These are phyloP conservation scores for Netelia fuscicornis DNA, from an alignment of 2,888 invertebrate genomes.

Conservation along the genomic window DNA sequence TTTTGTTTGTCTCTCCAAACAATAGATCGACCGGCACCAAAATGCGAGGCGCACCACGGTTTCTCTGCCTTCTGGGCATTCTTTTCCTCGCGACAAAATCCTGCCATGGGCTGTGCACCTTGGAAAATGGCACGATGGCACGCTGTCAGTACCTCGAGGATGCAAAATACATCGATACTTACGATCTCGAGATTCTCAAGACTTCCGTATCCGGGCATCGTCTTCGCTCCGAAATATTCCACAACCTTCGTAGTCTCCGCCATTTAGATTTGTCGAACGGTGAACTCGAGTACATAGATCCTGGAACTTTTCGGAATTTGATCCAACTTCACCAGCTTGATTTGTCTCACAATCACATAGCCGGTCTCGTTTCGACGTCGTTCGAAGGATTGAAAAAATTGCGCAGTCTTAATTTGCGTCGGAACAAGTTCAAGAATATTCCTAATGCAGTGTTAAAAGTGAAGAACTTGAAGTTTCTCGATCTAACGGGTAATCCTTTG, in stretches of 20 bases:
- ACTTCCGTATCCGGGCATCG: conserved; percentile 64
- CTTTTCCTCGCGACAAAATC: conserved; percentile 71
- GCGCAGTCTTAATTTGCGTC: conserved; percentile 88
- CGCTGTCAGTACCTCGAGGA: conserved; percentile 79
- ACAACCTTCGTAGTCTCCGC: conserved; percentile 87
- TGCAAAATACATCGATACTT: conserved; percentile 75
- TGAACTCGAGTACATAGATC: conserved; percentile 86
- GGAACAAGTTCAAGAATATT: conserved; percentile 87
- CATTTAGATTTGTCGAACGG: conserved; percentile 89
- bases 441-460: conserved; percentile 87
- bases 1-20: conserved; percentile 33
- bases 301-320: conserved; percentile 87
- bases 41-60: conserved; percentile 75
- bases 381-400: conserved; percentile 86
- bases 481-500: conserved; percentile 89
- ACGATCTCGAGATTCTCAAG: conserved; percentile 75
- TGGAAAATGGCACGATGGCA: conserved; percentile 74
- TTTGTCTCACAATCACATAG: conserved; percentile 88
- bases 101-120: conserved; percentile 74
- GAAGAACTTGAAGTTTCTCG: conserved; percentile 87
- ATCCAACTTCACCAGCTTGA: conserved; percentile 87
- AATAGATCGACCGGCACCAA: conserved; percentile 74
- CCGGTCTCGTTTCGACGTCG: conserved; percentile 85
- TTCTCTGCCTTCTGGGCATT: conserved; percentile 71
- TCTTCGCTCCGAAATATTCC: conserved; percentile 72